A percentile compares a stretch with the other conserved stretches of the same genome.
Evolutionary conservation across 2,888 invertebrate genomes (phyloP).

Genomic region (Hirtodrosophila confusa): DNA sequence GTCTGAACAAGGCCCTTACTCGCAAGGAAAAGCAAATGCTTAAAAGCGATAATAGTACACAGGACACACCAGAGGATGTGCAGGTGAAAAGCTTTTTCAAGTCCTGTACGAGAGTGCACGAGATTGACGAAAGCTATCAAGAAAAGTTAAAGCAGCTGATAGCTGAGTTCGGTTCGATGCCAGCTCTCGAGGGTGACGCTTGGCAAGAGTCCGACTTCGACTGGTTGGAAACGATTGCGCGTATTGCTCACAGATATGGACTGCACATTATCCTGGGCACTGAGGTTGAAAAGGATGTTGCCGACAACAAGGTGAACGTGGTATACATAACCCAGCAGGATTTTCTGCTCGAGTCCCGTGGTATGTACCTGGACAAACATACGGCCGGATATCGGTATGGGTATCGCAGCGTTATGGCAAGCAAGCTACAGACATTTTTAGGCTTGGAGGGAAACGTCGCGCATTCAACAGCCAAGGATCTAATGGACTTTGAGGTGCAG

Average conservation of each 20-base stretch:
- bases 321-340: conserved; percentile 65
- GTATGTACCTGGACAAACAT: conserved; percentile 62
- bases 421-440: conserved; percentile 55
- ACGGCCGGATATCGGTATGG: conserved; percentile 29
- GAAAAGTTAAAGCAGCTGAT: conserved; percentile 60
- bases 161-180: conserved; percentile 78
- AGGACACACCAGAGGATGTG: conserved; percentile 67
- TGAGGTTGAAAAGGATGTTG: conserved; percentile 59
- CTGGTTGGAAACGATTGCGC: conserved; percentile 71
- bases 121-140: conserved; percentile 39
- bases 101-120: conserved; percentile 65
- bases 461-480: conserved; percentile 57
- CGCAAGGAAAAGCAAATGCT: conserved; percentile 65
- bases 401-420: conserved; percentile 36
- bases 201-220: conserved; percentile 77
- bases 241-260: conserved; percentile 64
- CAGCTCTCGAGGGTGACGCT: conserved; percentile 54
- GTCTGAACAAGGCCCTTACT: conserved; percentile 61
- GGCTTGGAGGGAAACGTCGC: conserved; percentile 52
- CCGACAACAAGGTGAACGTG: conserved; percentile 58
- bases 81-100: conserved; percentile 78
- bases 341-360: conserved; percentile 53
- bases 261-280: conserved; percentile 58
- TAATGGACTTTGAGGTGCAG: conserved; percentile 75
- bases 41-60: conserved; percentile 20